phyloP scores from a whole-genome alignment of 2,797 vertebrate genomes.

The Lates japonicus region DNA sequence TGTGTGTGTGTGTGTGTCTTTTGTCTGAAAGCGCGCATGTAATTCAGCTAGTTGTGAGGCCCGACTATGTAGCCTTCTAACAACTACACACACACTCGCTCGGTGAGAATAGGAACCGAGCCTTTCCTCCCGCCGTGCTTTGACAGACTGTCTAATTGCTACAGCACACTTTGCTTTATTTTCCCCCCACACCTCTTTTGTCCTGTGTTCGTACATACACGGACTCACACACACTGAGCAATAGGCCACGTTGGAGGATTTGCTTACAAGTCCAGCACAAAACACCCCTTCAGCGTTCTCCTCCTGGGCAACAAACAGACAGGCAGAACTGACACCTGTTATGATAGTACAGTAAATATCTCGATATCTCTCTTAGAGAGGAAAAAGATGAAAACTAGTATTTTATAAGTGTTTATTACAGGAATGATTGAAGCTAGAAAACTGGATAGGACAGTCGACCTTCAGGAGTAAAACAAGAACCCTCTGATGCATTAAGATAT shows the following conservation, averaged over 20 bases:
- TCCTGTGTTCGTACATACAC: conserved; percentile 34
- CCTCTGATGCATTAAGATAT: background rate
- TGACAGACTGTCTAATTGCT: conserved; percentile 71
- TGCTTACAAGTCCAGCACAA: conserved; percentile 12
- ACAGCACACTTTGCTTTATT: conserved; percentile 55
- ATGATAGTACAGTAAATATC: conserved; percentile 4
- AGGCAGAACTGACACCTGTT: conserved; percentile 9
- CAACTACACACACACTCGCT: conserved; percentile 17
- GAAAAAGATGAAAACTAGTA: too few relatives aligned
- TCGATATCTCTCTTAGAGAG: background rate
- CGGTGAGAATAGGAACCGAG: conserved; percentile 26
- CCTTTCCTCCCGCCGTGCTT: conserved; percentile 42
- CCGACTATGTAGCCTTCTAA: conserved; percentile 34
- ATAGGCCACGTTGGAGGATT: conserved; percentile 12
- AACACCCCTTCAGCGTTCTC: background rate
- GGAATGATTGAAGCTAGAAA: too few relatives aligned
- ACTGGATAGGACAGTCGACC: background rate
- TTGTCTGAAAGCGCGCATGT: background rate
- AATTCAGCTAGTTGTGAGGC: conserved; percentile 12
- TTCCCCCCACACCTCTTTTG: conserved; percentile 37
- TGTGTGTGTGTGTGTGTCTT: conserved; percentile 16
- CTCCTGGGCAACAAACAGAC: conserved; percentile 10
- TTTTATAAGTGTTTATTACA: too few relatives aligned
- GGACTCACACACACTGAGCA: conserved; percentile 19
- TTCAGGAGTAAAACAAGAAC: background rate